phyloP scores from a whole-genome alignment of 2,797 vertebrate genomes.

The Moxostoma hubbsi region DNA sequence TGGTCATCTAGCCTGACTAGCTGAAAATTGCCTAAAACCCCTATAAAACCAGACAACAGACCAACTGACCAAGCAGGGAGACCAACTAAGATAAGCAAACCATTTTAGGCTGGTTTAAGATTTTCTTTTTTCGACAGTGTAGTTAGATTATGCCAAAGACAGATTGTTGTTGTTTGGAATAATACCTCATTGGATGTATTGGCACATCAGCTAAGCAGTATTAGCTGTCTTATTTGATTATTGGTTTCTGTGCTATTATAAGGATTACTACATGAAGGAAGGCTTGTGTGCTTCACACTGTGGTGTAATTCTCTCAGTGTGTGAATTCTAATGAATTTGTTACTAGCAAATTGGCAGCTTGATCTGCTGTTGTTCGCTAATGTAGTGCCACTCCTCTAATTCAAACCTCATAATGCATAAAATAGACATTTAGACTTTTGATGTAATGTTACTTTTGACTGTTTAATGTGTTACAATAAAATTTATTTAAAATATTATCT shows the following conservation, averaged over 20 bases:
- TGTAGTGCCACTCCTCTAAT: conserved; percentile 52
- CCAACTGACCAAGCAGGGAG: too few species aligned
- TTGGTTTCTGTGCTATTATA: too few species aligned
- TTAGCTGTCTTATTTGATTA: neutral
- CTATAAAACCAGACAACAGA: too few species aligned
- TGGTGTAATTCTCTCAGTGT: conserved; percentile 22
- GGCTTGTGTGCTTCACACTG: neutral
- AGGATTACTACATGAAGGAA: neutral
- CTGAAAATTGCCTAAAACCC: too few species aligned
- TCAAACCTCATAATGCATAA: conserved; percentile 46
- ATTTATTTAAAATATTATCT: too few species aligned
- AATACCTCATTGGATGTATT: neutral
- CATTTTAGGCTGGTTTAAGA: too few species aligned
- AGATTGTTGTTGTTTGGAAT: neutral
- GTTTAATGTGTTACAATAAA: too few species aligned
- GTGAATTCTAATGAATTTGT: conserved; percentile 7
- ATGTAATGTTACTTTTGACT: too few species aligned
- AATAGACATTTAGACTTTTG: neutral
- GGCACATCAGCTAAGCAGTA: neutral
- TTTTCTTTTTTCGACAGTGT: too few species aligned
- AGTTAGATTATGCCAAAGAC: too few species aligned
- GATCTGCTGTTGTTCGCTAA: conserved; percentile 51
- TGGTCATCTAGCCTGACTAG: too few species aligned
- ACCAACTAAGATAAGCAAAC: too few species aligned
- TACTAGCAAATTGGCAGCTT: conserved; percentile 19